Percentiles rank a stretch among this genome's conserved stretches.
Evolutionary conservation across 2,113 vertebrate genomes (phyloP).

Genomic region (Pagrus major): DNA sequence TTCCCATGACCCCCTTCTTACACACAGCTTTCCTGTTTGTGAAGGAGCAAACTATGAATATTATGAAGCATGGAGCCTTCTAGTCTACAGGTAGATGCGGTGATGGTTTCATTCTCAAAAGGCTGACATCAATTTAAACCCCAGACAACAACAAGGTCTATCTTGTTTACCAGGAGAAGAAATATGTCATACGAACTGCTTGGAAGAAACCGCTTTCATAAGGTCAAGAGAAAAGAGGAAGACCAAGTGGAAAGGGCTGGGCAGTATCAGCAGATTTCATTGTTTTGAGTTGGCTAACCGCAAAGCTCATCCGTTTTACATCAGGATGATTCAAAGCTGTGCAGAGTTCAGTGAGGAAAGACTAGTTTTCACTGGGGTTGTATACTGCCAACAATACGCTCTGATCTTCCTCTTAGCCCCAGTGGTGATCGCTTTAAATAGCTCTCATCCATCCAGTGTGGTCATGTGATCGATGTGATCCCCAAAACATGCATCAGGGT

Average conservation of each 20-base stretch:
- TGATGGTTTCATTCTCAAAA: constrained; percentile 1
- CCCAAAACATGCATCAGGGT: constrained; percentile 48
- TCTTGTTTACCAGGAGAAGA: constrained; percentile 55
- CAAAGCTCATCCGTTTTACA: neutral
- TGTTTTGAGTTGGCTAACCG: constrained; percentile 32
- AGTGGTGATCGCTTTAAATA: constrained; percentile 51
- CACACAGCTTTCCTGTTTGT: neutral
- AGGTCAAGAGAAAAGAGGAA: constrained; percentile 44
- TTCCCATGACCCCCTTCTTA: neutral
- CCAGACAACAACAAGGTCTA: neutral
- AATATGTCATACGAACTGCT: constrained; percentile 19
- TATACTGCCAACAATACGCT: constrained; percentile 35
- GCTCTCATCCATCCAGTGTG: constrained; percentile 45
- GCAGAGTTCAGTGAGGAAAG: neutral
- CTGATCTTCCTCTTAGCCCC: constrained; percentile 17
- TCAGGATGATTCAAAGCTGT: constrained; percentile 8
- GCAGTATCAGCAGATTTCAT: constrained; percentile 51
- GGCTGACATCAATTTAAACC: neutral
- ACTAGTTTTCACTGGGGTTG: constrained; percentile 11
- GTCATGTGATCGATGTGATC: constrained; percentile 50
- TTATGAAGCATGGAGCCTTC: neutral
- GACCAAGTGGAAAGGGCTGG: constrained; percentile 6
- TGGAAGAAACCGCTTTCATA: constrained; percentile 19
- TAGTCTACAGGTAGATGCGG: neutral
- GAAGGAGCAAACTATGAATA: neutral